phyloP scores from a whole-genome alignment of 2,113 vertebrate species.

The Limnothrissa miodon region DNA sequence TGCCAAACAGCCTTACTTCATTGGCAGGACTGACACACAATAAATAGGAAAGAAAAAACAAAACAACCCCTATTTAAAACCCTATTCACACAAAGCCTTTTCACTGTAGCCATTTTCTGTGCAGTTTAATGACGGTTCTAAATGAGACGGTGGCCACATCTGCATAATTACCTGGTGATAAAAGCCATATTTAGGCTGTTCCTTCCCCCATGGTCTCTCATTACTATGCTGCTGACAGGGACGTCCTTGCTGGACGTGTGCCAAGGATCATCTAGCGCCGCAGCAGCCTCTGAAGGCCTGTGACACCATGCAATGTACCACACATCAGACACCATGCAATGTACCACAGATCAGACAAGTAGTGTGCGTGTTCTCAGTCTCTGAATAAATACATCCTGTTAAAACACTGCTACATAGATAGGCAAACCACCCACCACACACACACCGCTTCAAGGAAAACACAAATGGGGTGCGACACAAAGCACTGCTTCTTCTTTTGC shows the following conservation, averaged over 20 bases:
- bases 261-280: slow-evolving; percentile 57
- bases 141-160: slow-evolving; percentile 57
- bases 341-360: slow-evolving; percentile 57
- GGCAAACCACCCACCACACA: slow-evolving; percentile 16
- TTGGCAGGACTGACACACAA: neutral
- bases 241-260: slow-evolving; percentile 53
- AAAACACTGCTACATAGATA: slow-evolving; percentile 40
- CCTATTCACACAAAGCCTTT: neutral
- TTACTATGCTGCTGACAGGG: slow-evolving; percentile 46
- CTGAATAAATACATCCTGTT: slow-evolving; percentile 25
- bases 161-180: slow-evolving; percentile 62
- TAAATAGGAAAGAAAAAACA: neutral
- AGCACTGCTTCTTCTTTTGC: slow-evolving; percentile 19
- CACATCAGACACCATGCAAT: slow-evolving; percentile 60
- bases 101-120: neutral
- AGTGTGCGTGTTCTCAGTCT: slow-evolving; percentile 45
- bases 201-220: slow-evolving; percentile 15
- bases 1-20: neutral
- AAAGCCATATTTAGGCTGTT: slow-evolving; percentile 46
- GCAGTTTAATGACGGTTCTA: neutral
- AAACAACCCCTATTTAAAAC: neutral
- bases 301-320: slow-evolving; percentile 61
- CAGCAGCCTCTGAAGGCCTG: slow-evolving; percentile 60
- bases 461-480: neutral
- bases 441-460: neutral